Percentiles rank a stretch among this genome's conserved stretches.
These are phyloP conservation scores for Petrolisthes manimaculis DNA, from an alignment of 2,888 invertebrate species.

Conservation along the genomic window DNA sequence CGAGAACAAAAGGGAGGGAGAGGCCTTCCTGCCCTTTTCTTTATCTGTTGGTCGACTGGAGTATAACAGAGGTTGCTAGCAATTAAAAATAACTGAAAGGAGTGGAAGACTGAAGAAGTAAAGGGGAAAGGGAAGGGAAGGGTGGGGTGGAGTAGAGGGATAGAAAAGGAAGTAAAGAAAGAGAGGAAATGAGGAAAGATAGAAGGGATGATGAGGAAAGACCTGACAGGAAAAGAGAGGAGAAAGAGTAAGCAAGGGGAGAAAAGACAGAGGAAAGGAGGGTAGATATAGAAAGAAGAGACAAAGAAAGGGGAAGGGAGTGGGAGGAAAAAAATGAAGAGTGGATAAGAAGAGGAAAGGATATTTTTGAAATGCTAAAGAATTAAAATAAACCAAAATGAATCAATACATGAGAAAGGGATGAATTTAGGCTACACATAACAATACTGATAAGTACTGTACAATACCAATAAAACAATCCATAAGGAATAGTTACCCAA, in stretches of 20 bases:
- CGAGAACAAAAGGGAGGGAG: not conserved
- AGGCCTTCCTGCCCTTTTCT: too few species aligned
- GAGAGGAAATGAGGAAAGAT: constrained; percentile 7
- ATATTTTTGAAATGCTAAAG: too few species aligned
- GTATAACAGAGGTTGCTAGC: not conserved
- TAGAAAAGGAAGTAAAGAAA: not conserved
- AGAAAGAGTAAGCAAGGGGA: not conserved
- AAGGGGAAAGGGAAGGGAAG: not conserved
- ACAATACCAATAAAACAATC: too few species aligned
- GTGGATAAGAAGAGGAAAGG: too few species aligned
- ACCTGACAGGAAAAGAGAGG: not conserved
- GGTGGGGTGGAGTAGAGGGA: not conserved
- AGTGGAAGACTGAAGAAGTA: not conserved
- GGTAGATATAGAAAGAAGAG: too few species aligned
- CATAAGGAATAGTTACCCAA: too few species aligned
- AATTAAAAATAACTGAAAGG: not conserved
- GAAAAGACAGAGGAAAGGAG: not conserved
- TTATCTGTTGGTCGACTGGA: too few species aligned
- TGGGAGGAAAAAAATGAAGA: too few species aligned
- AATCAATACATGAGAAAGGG: too few species aligned
- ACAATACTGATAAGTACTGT: too few species aligned
- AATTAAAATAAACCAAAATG: too few species aligned
- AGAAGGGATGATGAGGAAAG: not conserved
- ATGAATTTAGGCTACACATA: too few species aligned
- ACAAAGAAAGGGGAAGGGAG: not conserved